Conservation (phyloP, 2,797 vertebrate species). For the Gobionotothen gibberifrons region DNA sequence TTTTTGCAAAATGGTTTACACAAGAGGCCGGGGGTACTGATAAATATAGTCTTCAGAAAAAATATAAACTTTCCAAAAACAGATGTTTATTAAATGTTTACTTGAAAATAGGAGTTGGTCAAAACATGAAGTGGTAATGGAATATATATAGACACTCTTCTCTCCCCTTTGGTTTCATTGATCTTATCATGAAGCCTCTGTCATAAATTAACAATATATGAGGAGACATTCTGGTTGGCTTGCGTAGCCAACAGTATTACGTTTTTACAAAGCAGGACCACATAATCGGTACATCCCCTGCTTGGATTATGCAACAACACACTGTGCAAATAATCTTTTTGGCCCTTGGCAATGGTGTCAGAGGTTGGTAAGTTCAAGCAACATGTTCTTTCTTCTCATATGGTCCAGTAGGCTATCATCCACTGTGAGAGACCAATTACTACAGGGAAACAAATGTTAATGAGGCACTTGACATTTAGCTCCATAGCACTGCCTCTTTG, state of each 20-base stretch:
- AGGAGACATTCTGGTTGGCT: slow-evolving; percentile 7
- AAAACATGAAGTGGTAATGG: neutral
- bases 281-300: neutral
- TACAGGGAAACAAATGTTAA: slow-evolving; percentile 80
- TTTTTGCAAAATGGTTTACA: neutral
- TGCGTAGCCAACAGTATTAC: neutral
- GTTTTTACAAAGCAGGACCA: neutral
- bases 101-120: too few species aligned
- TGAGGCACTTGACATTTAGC: slow-evolving; percentile 86
- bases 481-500: slow-evolving; percentile 67
- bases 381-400: slow-evolving; percentile 31
- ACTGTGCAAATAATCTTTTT: slow-evolving; percentile 11
- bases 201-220: slow-evolving; percentile 20
- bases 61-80: too few species aligned
- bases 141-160: neutral
- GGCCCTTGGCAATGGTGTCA: slow-evolving; percentile 2
- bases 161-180: neutral
- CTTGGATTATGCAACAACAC: slow-evolving; percentile 18
- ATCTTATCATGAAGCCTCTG: neutral
- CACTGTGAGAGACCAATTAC: slow-evolving; percentile 71
- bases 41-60: too few species aligned
- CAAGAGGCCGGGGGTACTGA: neutral
- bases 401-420: slow-evolving; percentile 8
- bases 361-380: slow-evolving; percentile 19
- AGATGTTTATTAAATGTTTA: too few species aligned